These are phyloP conservation scores for Acromyrmex echinatior DNA, from an alignment of 1,140 invertebrate species.

Conservation along the genomic window DNA sequence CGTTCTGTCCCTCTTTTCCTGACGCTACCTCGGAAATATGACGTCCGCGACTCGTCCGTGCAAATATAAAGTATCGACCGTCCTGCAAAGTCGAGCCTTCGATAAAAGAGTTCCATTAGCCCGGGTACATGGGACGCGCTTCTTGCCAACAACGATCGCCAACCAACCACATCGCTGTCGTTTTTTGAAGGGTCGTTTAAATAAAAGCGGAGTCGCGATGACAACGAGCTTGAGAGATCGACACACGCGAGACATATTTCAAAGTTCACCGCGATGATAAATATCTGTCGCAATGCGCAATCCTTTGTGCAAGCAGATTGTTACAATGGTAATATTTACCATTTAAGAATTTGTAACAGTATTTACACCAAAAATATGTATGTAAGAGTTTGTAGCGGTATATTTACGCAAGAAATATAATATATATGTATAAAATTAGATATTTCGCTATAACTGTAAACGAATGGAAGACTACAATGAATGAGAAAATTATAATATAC, in stretches of 20 bases:
- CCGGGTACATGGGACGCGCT: neutral
- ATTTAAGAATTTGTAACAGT: constrained; percentile 15
- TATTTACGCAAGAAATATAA: constrained; percentile 14
- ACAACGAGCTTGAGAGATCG: constrained; percentile 50
- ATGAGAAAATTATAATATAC: no score
- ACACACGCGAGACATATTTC: constrained; percentile 42
- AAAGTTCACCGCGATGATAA: constrained; percentile 47
- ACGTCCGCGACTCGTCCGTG: constrained; percentile 15
- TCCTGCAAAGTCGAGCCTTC: constrained; percentile 4
- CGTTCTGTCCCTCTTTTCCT: constrained; percentile 54
- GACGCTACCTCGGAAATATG: constrained; percentile 62
- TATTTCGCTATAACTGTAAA: neutral
- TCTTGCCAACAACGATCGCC: constrained; percentile 46
- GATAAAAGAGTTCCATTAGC: constrained; percentile 62
- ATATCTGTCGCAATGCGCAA: constrained; percentile 41
- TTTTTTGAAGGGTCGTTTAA: constrained; percentile 43
- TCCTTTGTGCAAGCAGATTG: constrained; percentile 29
- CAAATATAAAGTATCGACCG: constrained; percentile 67
- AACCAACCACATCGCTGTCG: constrained; percentile 18
- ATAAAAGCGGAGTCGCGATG: constrained; percentile 34
- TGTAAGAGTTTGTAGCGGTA: constrained; percentile 16
- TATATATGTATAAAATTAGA: neutral
- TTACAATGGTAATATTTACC: constrained; percentile 25
- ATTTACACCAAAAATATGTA: neutral
- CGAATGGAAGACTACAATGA: neutral